Evolutionary conservation across 2,113 vertebrate genomes (phyloP), one percentile per base, ranked within the genome.

Genomic region (Tachycineta bicolor): DNA sequence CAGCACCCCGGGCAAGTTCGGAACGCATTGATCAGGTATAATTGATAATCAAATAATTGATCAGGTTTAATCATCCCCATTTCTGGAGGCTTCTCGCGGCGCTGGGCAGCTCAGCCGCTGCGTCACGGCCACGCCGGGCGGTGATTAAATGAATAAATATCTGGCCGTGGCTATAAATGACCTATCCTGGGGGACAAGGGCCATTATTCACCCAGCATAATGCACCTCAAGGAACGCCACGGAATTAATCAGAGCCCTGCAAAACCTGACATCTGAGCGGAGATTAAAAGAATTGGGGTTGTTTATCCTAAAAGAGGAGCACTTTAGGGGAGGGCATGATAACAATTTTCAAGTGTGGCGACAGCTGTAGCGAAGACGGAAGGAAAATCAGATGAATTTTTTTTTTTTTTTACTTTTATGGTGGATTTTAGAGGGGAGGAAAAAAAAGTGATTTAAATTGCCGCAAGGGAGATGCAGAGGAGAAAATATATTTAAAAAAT

Each of bases 121-220:
- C 28, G 23, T 80, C 96, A 41, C 34, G 6, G 56, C 55, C 33
- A 9, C 37, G 37, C 19, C 75, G 92, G 90, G 76, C 90, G 52
- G 94, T 96, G 94, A 97, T 96, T 93, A 93, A 96, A 96, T 93
- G 94, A 92, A 93, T 96, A 96, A 96, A 95, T 93, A 97, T 95
- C 80, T 39, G 14, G 63, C 93, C 65, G 13, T 5, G 70, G 65
- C 46, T 96, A 73, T 70, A 77, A 94, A 81, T 96, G 94, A 96
- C 96, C 96, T 96, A 93, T 96, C 96, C 93, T 96, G 74, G 79
- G 95, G 96, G 95, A 96, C 95, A 97, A 97, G 93, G 83, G 94
- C 78, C 93, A 96, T 97, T 97, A 97, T 95, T 97, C 95, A 97
- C 95, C 6, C 33, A 10, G 94, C 92, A 95, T 70, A 90, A 92